These are phyloP conservation scores for Actinia tenebrosa DNA, from an alignment of 64 coral and sea anemone genomes.

Conservation along the genomic window DNA sequence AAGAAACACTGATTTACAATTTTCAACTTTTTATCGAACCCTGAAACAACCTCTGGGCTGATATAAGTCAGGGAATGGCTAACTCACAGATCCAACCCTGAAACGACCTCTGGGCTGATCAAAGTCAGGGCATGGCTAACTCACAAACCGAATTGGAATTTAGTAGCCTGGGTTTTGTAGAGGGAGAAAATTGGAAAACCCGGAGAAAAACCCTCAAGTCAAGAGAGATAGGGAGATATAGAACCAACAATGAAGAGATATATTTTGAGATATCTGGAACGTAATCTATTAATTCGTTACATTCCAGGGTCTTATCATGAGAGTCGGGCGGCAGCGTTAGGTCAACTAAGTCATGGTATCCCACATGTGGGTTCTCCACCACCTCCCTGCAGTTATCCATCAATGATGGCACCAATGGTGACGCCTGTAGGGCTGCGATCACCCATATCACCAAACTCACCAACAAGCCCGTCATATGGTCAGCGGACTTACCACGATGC, in stretches of 20 bases:
- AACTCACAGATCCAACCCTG: no score
- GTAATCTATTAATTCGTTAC: not conserved
- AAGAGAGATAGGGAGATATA: no score
- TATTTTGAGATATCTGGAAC: not conserved
- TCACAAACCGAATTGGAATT: no score
- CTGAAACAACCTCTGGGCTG: no score
- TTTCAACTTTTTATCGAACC: no score
- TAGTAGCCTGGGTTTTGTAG: no score
- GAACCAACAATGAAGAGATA: no score
- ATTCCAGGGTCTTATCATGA: slow-evolving; percentile 13
- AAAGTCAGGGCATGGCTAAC: no score
- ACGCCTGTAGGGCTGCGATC: slow-evolving; percentile 9
- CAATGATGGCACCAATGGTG: slow-evolving; percentile 62
- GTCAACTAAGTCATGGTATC: slow-evolving; percentile 16
- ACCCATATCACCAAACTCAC: slow-evolving; percentile 22
- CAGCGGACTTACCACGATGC: slow-evolving; percentile 32
- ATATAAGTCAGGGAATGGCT: no score
- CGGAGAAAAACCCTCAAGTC: no score
- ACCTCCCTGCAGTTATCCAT: slow-evolving; percentile 1
- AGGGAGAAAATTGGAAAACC: no score
- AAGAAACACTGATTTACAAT: not conserved
- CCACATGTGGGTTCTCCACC: slow-evolving; percentile 4
- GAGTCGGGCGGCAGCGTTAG: not conserved
- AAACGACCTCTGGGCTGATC: no score
- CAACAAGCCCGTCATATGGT: slow-evolving; percentile 20